phyloP scores from a whole-genome alignment of 2,797 vertebrate species.

The Mormyrus hasselquistii region DNA sequence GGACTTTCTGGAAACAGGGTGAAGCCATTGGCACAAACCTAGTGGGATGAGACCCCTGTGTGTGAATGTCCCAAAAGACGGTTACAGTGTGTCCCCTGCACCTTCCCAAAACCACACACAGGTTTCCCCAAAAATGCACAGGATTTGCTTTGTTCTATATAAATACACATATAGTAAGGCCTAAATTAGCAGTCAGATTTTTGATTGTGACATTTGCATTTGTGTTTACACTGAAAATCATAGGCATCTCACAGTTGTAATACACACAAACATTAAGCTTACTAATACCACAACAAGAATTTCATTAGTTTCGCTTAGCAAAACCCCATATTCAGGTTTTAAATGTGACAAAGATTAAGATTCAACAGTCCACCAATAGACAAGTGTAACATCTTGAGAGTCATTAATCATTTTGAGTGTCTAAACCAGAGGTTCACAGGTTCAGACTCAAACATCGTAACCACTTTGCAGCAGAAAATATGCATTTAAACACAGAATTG shows the following conservation, averaged over 20 bases:
- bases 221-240: neutral
- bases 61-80: neutral
- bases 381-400: neutral
- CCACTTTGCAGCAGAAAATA: neutral
- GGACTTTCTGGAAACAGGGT: neutral
- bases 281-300: neutral
- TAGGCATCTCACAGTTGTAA: neutral
- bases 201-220: neutral
- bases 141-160: neutral
- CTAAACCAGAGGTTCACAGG: neutral
- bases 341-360: neutral
- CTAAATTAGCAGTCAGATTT: neutral
- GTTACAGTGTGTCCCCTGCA: neutral
- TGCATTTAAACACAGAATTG: neutral
- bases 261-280: neutral
- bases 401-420: neutral
- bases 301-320: neutral
- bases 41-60: neutral
- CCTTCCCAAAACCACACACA: neutral
- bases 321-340: neutral
- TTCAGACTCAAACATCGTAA: neutral
- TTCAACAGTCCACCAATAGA: neutral
- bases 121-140: neutral
- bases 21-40: neutral
- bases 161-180: neutral